Percentiles rank a stretch among this genome's conserved stretches.
These are phyloP conservation scores for Cydia splendana DNA, from an alignment of 1,140 invertebrate species.

Conservation along the genomic window DNA sequence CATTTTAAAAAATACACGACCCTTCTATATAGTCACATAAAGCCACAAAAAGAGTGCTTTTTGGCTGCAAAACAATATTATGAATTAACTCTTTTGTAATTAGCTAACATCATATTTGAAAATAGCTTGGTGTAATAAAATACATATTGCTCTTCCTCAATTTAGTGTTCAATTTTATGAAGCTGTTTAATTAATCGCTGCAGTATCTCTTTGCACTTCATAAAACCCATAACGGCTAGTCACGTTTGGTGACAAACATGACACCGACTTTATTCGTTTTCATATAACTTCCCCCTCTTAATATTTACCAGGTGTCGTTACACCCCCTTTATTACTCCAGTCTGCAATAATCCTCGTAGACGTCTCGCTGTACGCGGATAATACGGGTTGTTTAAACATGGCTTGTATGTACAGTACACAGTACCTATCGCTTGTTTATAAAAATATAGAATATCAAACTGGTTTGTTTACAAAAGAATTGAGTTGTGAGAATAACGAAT, in stretches of 20 bases:
- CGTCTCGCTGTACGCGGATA: constrained; percentile 39
- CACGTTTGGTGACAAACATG: constrained; percentile 47
- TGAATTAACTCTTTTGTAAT: background rate
- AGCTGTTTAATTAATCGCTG: constrained; percentile 5
- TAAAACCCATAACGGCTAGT: constrained; percentile 45
- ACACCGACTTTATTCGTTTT: constrained; percentile 42
- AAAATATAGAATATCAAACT: constrained; percentile 3
- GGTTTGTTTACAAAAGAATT: background rate
- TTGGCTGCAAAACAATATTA: too few relatives aligned
- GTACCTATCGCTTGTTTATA: constrained; percentile 34
- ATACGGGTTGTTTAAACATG: constrained; percentile 38
- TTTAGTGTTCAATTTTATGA: background rate
- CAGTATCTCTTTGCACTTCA: constrained; percentile 11
- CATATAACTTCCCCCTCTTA: constrained; percentile 52
- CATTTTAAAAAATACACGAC: too few relatives aligned
- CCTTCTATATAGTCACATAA: too few relatives aligned
- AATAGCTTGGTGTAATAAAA: background rate
- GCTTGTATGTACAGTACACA: constrained; percentile 42
- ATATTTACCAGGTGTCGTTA: constrained; percentile 71
- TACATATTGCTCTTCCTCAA: background rate
- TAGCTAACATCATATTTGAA: background rate
- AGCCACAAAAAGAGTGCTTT: too few relatives aligned
- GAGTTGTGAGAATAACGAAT: background rate
- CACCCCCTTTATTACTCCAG: constrained; percentile 55
- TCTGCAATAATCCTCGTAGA: constrained; percentile 51